phyloP scores from a whole-genome alignment of 2,797 vertebrate genomes.

The Cossypha dichroa region DNA sequence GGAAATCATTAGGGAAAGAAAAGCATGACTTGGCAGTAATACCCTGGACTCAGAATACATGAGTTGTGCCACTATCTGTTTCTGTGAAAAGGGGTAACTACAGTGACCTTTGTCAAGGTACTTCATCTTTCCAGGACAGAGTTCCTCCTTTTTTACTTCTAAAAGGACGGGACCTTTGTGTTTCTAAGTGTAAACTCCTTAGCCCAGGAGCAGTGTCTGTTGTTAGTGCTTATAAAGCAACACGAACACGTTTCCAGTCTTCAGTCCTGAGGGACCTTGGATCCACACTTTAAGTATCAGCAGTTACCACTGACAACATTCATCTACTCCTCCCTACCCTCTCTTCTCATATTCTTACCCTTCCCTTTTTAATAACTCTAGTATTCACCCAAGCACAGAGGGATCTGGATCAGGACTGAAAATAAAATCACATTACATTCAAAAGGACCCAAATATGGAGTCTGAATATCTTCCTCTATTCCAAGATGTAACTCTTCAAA shows the following conservation, averaged over 20 bases:
- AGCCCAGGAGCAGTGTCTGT: not conserved
- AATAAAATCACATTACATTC: not conserved
- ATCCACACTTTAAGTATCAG: not conserved
- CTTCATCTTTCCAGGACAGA: not conserved
- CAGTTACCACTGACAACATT: not conserved
- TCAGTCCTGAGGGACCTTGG: not conserved
- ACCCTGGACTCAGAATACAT: not conserved
- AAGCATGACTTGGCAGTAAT: not conserved
- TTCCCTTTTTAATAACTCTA: not conserved
- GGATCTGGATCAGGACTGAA: not conserved
- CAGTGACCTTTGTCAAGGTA: not conserved
- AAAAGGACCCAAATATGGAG: not conserved
- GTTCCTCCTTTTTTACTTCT: not conserved
- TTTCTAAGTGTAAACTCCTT: not conserved
- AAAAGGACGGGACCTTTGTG: not conserved
- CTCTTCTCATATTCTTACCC: not conserved
- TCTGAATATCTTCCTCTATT: not conserved
- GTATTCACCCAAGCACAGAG: not conserved
- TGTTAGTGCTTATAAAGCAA: not conserved
- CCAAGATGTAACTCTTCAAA: not conserved
- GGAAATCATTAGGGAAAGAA: not conserved
- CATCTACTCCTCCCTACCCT: not conserved
- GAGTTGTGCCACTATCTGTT: not conserved
- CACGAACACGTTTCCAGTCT: not conserved
- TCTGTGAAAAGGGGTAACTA: not conserved